These are phyloP conservation scores for Andrena dorsata DNA, from an alignment of 2,888 invertebrate species.

Conservation along the genomic window DNA sequence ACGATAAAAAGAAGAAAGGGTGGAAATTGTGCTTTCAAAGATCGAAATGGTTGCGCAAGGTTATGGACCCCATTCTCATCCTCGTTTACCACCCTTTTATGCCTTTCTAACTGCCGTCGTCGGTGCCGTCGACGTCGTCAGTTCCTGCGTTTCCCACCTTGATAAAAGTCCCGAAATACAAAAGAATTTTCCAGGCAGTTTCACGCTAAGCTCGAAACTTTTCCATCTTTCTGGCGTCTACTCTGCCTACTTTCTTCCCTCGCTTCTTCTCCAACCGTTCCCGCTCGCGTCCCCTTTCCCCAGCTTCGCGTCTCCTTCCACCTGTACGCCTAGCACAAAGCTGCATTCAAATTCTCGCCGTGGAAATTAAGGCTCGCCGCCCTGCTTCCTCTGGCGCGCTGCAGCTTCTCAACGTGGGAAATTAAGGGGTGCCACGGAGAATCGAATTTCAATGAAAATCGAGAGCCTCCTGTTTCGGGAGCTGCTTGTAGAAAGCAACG, in stretches of 20 bases:
- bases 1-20: not conserved
- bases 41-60: not conserved
- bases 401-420: conserved; percentile 39
- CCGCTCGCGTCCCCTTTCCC: not conserved
- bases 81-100: conserved; percentile 24
- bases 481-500: not conserved
- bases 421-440: conserved; percentile 29
- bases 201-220: conserved; percentile 39
- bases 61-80: conserved; percentile 24
- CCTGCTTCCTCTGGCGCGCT: conserved; percentile 14
- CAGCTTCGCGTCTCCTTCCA: not conserved
- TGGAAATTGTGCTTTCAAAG: not conserved
- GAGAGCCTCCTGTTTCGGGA: not conserved
- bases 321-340: conserved; percentile 40
- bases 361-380: conserved; percentile 39
- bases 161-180: conserved; percentile 42
- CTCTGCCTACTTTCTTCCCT: not conserved
- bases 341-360: conserved; percentile 49
- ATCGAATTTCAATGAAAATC: conserved; percentile 39
- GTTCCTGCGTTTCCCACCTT: not conserved
- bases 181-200: conserved; percentile 52
- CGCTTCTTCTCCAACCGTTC: not conserved
- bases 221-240: conserved; percentile 13
- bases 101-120: not conserved
- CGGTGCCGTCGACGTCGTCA: not conserved